Evolutionary conservation across 2,797 vertebrate genomes (phyloP), one percentile per base, ranked within the genome.

Genomic region (Phrynocephalus forsythii): DNA sequence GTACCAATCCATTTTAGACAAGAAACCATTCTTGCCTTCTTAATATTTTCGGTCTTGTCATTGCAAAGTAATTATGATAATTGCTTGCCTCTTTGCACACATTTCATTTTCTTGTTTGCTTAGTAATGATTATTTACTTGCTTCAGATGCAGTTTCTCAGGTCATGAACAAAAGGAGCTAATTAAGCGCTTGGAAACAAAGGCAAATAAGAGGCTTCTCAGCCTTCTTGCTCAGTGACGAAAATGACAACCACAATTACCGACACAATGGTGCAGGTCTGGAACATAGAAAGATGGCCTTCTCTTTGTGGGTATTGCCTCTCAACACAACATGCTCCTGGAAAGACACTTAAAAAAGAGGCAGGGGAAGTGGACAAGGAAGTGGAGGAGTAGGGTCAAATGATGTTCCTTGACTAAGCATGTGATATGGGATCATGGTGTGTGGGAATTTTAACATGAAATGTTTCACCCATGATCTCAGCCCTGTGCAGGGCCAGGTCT

Each of bases 1-100:
- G 81, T 88, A 81, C 48, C 79, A 79, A 26, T 48, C 44, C 1
- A 83, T 30, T 80, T 86, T 50, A 3, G 52, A 56, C 52, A 56
- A 9, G 13, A 56, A 56, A 10, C 38, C 1, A 83, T 30, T 80
- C 88, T 48, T 79, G 86, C 69, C 38, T 76, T 60, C 60, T 81
- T 79, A 82, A 33, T 88, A 18, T 91, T 68, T 20, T 79, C 77
- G 3, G 81, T 67, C 85, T 94, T 93, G 60, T 84, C 83, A 0
- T 6, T 22, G 85, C 73, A 92, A 60, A 77, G 90, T 81, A 89
- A 84, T 86, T 18, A 16, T 0, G 5, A 76, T 73, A 30, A 38
- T 56, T 52, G 48, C 71, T 91, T 81, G 67, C 48, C 50, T 6
- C 66, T 88, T 81, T 76, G 71, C 71, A 71, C 13, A 63, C 16